Evolutionary conservation across 2,797 vertebrate genomes (phyloP).

Genomic region (Tympanoctomys barrerae): DNA sequence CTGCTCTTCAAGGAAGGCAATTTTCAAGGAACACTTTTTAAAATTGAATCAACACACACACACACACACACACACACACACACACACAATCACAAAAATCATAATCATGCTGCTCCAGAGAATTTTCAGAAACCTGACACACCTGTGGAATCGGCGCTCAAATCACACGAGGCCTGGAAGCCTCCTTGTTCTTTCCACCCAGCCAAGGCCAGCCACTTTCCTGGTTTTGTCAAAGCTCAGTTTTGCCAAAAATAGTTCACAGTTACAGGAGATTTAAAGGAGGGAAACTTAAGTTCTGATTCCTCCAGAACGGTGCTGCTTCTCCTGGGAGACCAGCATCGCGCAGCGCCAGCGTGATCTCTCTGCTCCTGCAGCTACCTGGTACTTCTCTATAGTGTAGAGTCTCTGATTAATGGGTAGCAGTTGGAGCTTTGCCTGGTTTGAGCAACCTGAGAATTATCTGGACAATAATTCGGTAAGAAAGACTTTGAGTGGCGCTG

Average conservation of each 20-base stretch:
- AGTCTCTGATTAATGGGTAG: background rate
- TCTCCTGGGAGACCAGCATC: background rate
- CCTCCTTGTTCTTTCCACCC: background rate
- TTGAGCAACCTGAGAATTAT: background rate
- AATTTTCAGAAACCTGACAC: slow-evolving; percentile 32
- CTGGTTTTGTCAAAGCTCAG: background rate
- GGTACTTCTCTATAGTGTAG: background rate
- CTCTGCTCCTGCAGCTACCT: fast-evolving
- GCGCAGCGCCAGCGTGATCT: fast-evolving
- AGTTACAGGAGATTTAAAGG: slow-evolving; percentile 10
- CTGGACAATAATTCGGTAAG: background rate
- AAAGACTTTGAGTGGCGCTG: background rate
- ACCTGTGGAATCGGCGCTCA: background rate
- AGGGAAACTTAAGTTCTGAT: background rate
- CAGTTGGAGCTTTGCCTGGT: background rate
- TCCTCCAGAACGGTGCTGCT: background rate
- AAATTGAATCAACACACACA: background rate
- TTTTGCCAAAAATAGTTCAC: background rate
- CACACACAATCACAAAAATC: background rate
- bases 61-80: background rate
- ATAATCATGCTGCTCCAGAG: background rate
- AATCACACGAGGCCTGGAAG: background rate
- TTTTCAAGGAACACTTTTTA: background rate
- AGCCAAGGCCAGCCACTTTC: background rate
- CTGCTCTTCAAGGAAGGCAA: background rate